phyloP scores from a whole-genome alignment of 2,113 vertebrate species.

The Sylvilagus bachmani region DNA sequence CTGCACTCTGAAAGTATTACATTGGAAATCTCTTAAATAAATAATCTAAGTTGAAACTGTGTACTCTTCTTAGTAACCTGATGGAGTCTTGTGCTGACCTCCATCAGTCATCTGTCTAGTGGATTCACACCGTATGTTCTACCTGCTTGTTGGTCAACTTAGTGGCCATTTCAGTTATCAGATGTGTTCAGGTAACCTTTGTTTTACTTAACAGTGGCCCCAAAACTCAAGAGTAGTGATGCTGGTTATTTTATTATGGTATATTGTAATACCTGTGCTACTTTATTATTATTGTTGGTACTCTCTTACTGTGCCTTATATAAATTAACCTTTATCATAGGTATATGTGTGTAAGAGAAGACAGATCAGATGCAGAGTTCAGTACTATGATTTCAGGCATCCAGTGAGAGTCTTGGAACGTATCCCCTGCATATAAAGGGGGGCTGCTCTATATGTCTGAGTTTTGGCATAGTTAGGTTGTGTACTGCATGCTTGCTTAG shows the following conservation, averaged over 20 bases:
- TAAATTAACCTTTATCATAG: neutral
- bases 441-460: neutral
- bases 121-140: neutral
- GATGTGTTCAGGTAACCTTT: neutral
- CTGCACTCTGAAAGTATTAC: neutral
- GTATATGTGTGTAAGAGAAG: neutral
- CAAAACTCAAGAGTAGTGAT: neutral
- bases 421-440: neutral
- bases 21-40: neutral
- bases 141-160: neutral
- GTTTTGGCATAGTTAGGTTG: neutral
- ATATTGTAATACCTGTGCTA: neutral
- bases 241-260: neutral
- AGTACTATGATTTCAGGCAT: neutral
- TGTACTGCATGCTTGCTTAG: neutral
- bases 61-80: no score
- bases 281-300: neutral
- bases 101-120: neutral
- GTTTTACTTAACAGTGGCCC: neutral
- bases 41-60: neutral
- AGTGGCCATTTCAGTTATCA: neutral
- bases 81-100: neutral
- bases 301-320: neutral
- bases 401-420: neutral
- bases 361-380: neutral